Percentiles rank a stretch among this genome's conserved stretches.
These are phyloP conservation scores for Myiotriccus ornatus DNA, from an alignment of 2,797 vertebrate genomes.

Conservation along the genomic window DNA sequence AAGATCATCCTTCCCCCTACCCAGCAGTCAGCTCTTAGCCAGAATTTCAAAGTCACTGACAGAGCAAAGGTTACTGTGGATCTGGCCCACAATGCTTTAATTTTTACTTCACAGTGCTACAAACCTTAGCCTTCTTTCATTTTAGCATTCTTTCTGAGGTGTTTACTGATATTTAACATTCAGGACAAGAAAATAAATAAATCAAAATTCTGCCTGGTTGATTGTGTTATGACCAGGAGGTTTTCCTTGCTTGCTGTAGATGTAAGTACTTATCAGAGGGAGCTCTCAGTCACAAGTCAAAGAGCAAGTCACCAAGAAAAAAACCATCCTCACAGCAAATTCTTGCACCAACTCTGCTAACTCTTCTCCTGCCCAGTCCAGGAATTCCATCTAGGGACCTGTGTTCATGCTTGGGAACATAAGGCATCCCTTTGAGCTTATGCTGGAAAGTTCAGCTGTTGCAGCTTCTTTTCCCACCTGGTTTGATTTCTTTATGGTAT, in stretches of 20 bases:
- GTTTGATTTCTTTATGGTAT: neutral
- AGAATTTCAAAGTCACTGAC: neutral
- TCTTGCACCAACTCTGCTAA: neutral
- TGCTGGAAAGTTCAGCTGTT: neutral
- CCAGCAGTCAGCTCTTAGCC: neutral
- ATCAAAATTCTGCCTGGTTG: neutral
- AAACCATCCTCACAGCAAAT: neutral
- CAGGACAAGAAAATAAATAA: neutral
- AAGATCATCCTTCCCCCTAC: neutral
- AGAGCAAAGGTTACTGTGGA: neutral
- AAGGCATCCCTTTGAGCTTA: neutral
- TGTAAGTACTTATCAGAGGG: neutral
- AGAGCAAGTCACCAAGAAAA: neutral
- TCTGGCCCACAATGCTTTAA: neutral
- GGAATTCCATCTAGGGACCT: neutral
- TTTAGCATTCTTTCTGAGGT: neutral
- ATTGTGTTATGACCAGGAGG: fast-evolving
- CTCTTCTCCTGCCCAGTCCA: neutral
- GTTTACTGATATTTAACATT: neutral
- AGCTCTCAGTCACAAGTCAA: neutral
- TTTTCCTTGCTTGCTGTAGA: neutral
- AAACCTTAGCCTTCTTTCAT: neutral
- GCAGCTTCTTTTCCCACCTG: neutral
- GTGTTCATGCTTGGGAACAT: fast-evolving
- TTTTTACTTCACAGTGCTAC: neutral